Base-by-base conservation (phyloP, 2,113 vertebrate species). In the Psittacara wagleri region DNA sequence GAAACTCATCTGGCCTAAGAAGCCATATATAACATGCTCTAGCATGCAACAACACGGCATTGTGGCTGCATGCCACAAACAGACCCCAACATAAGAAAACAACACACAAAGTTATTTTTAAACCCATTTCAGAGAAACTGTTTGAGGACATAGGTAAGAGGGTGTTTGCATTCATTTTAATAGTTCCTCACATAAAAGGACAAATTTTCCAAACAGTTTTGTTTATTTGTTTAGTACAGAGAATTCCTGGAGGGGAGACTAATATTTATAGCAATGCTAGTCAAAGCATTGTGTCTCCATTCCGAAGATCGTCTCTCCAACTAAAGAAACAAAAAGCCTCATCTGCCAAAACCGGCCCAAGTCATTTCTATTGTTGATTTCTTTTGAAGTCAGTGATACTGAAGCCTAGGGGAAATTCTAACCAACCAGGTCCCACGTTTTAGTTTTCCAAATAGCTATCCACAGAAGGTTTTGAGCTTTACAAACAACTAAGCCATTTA, bases 291-390 rank as follows among this genome's bases (percentile, higher is more conserved):
- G 41, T 80, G 72, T 64, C 66, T 92, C 68, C 7, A 3, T 77
- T 92, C 80, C 39, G 69, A 88, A 86, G 83, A 96, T 66, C 41
- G 48, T 54, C 64, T 55, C 55, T 93, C 39, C 76, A 81, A 78
- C 68, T 59, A 78, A 85, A 87, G 51, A 96, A 95, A 94, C 63
- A 95, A 88, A 97, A 91, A 88, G 18, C 6, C 13, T 15, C 52
- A 69, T 80, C 76, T n/a, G 72, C 85, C 84, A 93, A 94, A 95
- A 86, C 57, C 79, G 83, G 39, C 29, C 35, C 29, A 92, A 95
- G 78, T 25, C 0, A 7, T 86, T 84, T 91, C 80, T 79, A 74
- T 62, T 94, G 86, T 74, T 86, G 70, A 89, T 75, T 88, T 89
- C 86, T 76, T 84, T 91, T 95, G 83, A 91, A 95, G 95, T 59